Conservation (phyloP, 37 sponge, comb jelly and placozoan species). For the Tethya wilhelma region DNA sequence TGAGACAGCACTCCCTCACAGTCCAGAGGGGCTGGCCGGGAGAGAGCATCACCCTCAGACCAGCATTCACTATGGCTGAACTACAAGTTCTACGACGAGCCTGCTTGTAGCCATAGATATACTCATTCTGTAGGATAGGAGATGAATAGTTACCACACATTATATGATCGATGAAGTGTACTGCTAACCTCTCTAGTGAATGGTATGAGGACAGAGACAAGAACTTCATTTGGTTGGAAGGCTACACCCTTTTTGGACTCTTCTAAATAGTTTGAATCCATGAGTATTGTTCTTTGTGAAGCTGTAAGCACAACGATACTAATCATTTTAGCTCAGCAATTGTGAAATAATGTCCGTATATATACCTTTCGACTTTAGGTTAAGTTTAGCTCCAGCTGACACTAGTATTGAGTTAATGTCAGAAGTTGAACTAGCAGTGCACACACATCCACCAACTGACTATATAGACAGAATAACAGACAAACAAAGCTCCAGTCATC, state of each 20-base stretch:
- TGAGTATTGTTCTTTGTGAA: slow-evolving; percentile 6
- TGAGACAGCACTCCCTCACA: slow-evolving; percentile 44
- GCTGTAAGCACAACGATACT: too few relatives aligned
- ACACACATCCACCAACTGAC: slow-evolving; percentile 78
- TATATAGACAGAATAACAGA: slow-evolving; percentile 21
- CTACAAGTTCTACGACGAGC: slow-evolving; percentile 80
- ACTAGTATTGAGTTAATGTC: slow-evolving; percentile 84
- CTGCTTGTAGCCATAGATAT: slow-evolving; percentile 79
- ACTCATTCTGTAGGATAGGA: slow-evolving; percentile 78
- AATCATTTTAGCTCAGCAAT: too few relatives aligned
- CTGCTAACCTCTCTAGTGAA: slow-evolving; percentile 75
- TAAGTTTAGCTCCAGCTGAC: slow-evolving; percentile 56
- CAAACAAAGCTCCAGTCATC: too few relatives aligned
- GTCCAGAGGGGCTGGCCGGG: slow-evolving; percentile 20
- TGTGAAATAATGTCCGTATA: too few relatives aligned
- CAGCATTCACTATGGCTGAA: slow-evolving; percentile 87
- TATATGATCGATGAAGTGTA: too few relatives aligned
- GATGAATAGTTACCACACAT: too few relatives aligned
- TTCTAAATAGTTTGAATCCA: slow-evolving; percentile 74
- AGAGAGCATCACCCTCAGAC: slow-evolving; percentile 61
- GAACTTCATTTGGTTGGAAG: slow-evolving; percentile 71
- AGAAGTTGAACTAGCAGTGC: slow-evolving; percentile 91
- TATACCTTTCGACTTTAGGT: slow-evolving; percentile 70
- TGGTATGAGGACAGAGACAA: slow-evolving; percentile 77
- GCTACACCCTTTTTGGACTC: slow-evolving; percentile 78